Conservation (phyloP, 2,113 vertebrate species). For the Bujurquina vittata region DNA sequence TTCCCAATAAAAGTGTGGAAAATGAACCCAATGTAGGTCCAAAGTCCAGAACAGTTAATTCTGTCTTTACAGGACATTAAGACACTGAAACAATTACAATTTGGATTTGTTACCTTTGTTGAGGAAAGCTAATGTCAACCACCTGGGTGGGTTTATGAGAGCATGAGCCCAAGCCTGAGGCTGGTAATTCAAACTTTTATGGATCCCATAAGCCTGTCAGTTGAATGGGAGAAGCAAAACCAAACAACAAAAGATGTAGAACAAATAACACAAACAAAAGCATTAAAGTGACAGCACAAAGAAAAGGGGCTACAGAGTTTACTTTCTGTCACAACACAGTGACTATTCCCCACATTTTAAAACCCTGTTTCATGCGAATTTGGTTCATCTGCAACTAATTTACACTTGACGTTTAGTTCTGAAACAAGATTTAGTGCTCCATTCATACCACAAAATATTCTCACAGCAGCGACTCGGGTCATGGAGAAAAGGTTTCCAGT, state of each 20-base stretch:
- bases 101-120: neutral
- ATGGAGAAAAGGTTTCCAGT: neutral
- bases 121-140: slow-evolving; percentile 1
- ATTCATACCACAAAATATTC: neutral
- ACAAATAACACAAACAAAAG: neutral
- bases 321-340: neutral
- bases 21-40: neutral
- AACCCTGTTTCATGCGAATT: neutral
- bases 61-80: neutral
- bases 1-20: slow-evolving; percentile 10
- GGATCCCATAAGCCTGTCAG: slow-evolving; percentile 10
- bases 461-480: neutral
- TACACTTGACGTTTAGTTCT: neutral
- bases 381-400: neutral
- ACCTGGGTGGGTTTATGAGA: slow-evolving; percentile 12
- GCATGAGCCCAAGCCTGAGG: neutral
- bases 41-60: neutral
- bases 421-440: neutral
- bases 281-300: neutral
- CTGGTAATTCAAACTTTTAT: slow-evolving; percentile 21
- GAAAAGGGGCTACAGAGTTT: neutral
- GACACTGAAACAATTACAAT: neutral
- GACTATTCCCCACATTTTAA: neutral
- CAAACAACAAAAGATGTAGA: neutral
- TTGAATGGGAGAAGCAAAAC: slow-evolving; percentile 5